A percentile compares a stretch with the other conserved stretches of the same genome.
Conservation (phyloP, 2,888 invertebrate genomes). For the Drosophila neotestacea region DNA sequence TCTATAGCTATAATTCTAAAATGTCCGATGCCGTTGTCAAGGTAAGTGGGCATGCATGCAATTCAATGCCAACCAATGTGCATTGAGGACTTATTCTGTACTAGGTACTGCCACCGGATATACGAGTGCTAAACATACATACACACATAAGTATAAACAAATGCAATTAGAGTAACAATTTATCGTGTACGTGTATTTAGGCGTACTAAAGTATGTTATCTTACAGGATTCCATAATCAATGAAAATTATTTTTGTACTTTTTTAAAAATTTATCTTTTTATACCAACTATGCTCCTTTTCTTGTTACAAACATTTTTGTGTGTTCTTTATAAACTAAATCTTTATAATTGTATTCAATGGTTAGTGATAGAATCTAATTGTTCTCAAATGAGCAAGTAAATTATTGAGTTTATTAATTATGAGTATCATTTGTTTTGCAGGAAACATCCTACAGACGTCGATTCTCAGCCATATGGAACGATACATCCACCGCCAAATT, state of each 20-base stretch:
- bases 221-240: too few species aligned
- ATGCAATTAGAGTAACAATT: neutral
- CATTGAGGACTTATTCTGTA: neutral
- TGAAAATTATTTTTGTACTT: too few species aligned
- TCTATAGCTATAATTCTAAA: slow-evolving; percentile 80
- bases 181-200: neutral
- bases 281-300: too few species aligned
- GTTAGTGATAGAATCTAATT: too few species aligned
- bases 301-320: too few species aligned
- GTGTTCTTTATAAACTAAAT: too few species aligned
- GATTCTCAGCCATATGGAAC: slow-evolving; percentile 82
- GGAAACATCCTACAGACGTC: slow-evolving; percentile 81
- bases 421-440: slow-evolving; percentile 17
- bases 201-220: neutral
- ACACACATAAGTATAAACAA: neutral
- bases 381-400: neutral
- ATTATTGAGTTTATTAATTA: neutral
- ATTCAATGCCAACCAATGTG: slow-evolving; percentile 4
- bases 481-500: slow-evolving; percentile 81
- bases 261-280: too few species aligned
- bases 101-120: slow-evolving; percentile 25
- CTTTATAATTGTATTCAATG: too few species aligned
- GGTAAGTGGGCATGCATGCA: slow-evolving; percentile 48
- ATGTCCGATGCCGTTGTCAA: slow-evolving; percentile 80
- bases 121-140: neutral